Percentiles rank a stretch among this genome's conserved stretches.
These are phyloP conservation scores for Rhopalosiphum nymphaeae DNA, from an alignment of 2,888 invertebrate species.

Conservation along the genomic window DNA sequence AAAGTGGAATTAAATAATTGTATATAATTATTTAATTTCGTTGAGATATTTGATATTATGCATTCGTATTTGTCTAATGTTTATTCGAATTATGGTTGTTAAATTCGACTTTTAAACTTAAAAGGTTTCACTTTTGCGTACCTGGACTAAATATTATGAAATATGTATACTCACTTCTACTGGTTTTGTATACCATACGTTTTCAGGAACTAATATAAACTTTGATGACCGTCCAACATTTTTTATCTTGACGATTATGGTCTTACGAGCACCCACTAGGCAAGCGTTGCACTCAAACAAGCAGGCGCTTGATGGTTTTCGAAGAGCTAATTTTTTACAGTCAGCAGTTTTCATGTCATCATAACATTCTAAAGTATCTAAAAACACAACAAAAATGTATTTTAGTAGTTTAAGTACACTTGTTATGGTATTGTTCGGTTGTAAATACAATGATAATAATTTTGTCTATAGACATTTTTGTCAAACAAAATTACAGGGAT, in stretches of 20 bases:
- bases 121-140: background rate
- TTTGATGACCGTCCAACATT: constrained; percentile 33
- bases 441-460: background rate
- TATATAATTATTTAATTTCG: background rate
- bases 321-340: background rate
- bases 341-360: background rate
- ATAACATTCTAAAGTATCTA: background rate
- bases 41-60: background rate
- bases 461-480: background rate
- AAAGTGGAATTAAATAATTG: background rate
- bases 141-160: background rate
- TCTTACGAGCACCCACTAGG: constrained; percentile 45
- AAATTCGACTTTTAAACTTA: background rate
- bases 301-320: background rate
- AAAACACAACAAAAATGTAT: background rate
- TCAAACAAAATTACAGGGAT: background rate
- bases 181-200: constrained; percentile 42
- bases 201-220: constrained; percentile 54
- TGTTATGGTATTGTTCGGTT: background rate
- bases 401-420: background rate
- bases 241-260: background rate
- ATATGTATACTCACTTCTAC: constrained; percentile 10
- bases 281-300: constrained; percentile 57
- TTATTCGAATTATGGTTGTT: background rate
- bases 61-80: background rate